These are phyloP conservation scores for Drosophila multiciliata DNA, from an alignment of 2,888 invertebrate genomes.

Conservation along the genomic window DNA sequence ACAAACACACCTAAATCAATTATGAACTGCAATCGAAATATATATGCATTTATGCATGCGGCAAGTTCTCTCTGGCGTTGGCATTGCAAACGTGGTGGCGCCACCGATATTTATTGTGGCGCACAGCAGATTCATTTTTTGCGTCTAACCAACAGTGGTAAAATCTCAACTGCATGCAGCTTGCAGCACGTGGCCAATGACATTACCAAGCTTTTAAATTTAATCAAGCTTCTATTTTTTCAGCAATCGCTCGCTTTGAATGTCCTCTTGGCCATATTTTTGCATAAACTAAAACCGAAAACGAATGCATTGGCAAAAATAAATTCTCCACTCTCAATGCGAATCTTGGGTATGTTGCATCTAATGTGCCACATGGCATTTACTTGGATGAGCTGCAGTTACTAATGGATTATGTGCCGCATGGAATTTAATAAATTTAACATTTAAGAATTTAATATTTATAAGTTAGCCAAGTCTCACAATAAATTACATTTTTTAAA, in stretches of 20 bases:
- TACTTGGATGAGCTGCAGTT: background rate
- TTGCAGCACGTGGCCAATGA: constrained; percentile 48
- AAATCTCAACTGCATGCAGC: constrained; percentile 7
- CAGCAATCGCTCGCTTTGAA: constrained; percentile 52
- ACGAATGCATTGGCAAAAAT: constrained; percentile 12
- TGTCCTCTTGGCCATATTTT: constrained; percentile 62
- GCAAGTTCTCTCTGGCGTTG: constrained; percentile 22
- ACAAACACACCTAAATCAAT: constrained; percentile 49
- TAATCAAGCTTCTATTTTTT: constrained; percentile 66
- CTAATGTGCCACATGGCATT: background rate
- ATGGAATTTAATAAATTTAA: no score
- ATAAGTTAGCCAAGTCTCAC: no score
- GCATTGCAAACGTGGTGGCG: constrained; percentile 24
- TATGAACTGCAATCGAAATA: constrained; percentile 56
- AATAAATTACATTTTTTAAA: no score
- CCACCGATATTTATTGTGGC: constrained; percentile 52
- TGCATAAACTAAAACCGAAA: constrained; percentile 29
- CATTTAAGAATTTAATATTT: no score
- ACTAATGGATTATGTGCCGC: no score
- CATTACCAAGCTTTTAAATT: constrained; percentile 71
- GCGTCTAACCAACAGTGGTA: background rate
- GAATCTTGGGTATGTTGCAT: background rate
- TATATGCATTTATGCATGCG: constrained; percentile 41
- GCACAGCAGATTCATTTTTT: constrained; percentile 46
- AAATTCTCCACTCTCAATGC: constrained; percentile 9